Conservation (phyloP, 2,113 vertebrate genomes). For the Lipophrys pholis region DNA sequence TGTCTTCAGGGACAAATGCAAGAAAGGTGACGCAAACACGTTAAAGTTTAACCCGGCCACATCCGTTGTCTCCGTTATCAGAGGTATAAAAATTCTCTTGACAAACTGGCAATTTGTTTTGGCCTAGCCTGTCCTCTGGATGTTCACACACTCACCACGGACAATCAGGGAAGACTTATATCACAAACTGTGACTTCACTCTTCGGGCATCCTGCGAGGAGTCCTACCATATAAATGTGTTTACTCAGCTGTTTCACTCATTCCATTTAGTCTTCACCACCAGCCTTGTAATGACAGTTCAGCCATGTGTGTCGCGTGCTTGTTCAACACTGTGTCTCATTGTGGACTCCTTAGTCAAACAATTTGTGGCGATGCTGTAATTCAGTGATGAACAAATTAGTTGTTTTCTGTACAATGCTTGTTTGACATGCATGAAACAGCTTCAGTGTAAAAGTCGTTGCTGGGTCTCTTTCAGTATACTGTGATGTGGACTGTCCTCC, state of each 20-base stretch:
- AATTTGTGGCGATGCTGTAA: constrained; percentile 49
- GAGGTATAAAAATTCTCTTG: constrained; percentile 94
- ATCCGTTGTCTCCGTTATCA: constrained; percentile 93
- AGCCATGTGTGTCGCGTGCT: constrained; percentile 11
- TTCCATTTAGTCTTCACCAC: constrained; percentile 31
- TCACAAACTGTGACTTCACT: constrained; percentile 36
- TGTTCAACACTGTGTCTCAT: constrained; percentile 43
- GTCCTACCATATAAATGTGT: constrained; percentile 33
- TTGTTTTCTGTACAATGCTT: constrained; percentile 45
- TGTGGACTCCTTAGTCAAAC: constrained; percentile 34
- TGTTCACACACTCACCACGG: constrained; percentile 12
- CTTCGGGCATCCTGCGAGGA: constrained; percentile 34
- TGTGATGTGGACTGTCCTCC: constrained; percentile 28
- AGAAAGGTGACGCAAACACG: constrained; percentile 96
- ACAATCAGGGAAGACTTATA: constrained; percentile 47
- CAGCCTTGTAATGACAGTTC: constrained; percentile 12
- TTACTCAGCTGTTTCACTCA: constrained; percentile 53
- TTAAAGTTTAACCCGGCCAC: constrained; percentile 98
- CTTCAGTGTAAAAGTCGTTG: constrained; percentile 24
- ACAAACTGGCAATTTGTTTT: constrained; percentile 98
- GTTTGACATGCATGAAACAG: constrained; percentile 45
- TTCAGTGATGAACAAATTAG: constrained; percentile 39
- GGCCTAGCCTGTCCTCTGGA: constrained; percentile 81
- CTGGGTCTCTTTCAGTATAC: constrained; percentile 26
- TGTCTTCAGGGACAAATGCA: constrained; percentile 96